Conservation (phyloP, 2,113 vertebrate genomes). For the Ammodytes marinus region DNA sequence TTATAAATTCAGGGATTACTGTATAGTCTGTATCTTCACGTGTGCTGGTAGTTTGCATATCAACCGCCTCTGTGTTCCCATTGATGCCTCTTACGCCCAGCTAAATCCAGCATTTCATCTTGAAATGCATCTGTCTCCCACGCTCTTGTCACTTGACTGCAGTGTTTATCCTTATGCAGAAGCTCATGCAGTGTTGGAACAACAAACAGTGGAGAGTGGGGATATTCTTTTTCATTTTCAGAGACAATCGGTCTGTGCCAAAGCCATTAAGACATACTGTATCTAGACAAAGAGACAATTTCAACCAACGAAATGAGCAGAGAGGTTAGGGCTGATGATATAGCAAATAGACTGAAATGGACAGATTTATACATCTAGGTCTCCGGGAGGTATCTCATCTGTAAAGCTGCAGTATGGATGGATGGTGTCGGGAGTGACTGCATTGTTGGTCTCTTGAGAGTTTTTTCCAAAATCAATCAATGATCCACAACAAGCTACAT, state of each 20-base stretch:
- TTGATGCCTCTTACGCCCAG: conserved; percentile 38
- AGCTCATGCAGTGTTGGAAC: conserved; percentile 58
- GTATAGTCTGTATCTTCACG: neutral
- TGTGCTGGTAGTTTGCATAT: conserved; percentile 17
- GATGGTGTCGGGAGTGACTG: neutral
- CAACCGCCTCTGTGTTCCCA: conserved; percentile 18
- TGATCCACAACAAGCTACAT: neutral
- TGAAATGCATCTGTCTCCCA: conserved; percentile 78
- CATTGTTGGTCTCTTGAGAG: neutral
- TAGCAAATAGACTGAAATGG: neutral
- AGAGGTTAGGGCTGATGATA: neutral
- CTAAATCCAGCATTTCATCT: conserved; percentile 76
- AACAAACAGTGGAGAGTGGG: conserved; percentile 62
- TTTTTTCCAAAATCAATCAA: neutral
- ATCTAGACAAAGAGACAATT: conserved; percentile 1
- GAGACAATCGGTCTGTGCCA: conserved; percentile 38
- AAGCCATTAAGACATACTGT: conserved; percentile 6
- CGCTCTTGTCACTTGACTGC: conserved; percentile 69
- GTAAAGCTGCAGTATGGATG: neutral
- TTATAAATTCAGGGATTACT: neutral
- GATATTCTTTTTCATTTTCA: conserved; percentile 29
- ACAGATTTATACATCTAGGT: neutral
- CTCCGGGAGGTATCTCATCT: neutral
- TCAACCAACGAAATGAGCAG: neutral
- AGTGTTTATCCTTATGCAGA: conserved; percentile 67